These are phyloP conservation scores for Hedya salicella DNA, from an alignment of 2,888 invertebrate species.

Conservation along the genomic window DNA sequence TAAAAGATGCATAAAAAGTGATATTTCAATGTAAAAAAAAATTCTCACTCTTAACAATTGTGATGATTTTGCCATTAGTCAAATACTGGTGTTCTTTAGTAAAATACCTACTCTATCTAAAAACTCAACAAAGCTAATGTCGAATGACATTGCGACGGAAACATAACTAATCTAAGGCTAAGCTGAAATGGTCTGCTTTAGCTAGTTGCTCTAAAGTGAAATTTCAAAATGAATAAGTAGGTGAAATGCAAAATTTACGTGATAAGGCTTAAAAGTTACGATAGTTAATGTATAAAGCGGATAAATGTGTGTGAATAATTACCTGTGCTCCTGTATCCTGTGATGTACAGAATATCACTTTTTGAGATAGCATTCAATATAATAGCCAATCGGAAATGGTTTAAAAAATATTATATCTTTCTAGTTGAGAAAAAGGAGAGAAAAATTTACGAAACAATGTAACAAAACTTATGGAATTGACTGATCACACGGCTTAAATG, in stretches of 20 bases:
- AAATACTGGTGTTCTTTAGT: conserved; percentile 59
- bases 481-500: conserved; percentile 19
- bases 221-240: conserved; percentile 41
- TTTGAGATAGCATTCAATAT: conserved; percentile 46
- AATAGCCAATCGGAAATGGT: conserved; percentile 47
- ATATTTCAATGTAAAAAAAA: conserved; percentile 55
- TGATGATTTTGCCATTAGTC: conserved; percentile 83
- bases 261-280: conserved; percentile 50
- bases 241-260: conserved; percentile 46
- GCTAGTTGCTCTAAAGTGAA: conserved; percentile 52
- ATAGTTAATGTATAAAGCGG: conserved; percentile 52
- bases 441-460: conserved; percentile 11
- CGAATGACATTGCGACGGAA: conserved; percentile 53
- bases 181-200: conserved; percentile 63
- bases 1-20: conserved; percentile 60
- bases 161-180: conserved; percentile 61
- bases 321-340: conserved; percentile 72
- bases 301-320: conserved; percentile 61
- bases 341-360: conserved; percentile 54
- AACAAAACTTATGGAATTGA: conserved; percentile 25
- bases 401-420: conserved; percentile 39
- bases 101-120: conserved; percentile 51
- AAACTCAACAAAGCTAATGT: conserved; percentile 58
- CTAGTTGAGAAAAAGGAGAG: conserved; percentile 22
- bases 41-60: conserved; percentile 80